Percentiles rank a stretch among this genome's conserved stretches.
These are phyloP conservation scores for Melikaiella ostensackeni DNA, from an alignment of 2,888 invertebrate genomes.

Conservation along the genomic window DNA sequence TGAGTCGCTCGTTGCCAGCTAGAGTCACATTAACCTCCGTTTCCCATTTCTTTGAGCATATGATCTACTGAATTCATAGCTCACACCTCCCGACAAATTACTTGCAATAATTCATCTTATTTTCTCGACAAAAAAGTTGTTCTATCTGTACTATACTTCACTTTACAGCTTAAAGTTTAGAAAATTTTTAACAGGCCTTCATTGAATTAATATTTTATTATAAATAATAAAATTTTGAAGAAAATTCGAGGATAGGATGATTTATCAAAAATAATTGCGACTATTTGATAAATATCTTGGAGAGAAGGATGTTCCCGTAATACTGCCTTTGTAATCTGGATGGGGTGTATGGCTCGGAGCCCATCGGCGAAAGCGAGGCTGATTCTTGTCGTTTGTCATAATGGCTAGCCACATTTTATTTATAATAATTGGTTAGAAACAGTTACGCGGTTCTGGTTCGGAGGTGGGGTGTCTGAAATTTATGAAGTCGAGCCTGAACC, in stretches of 20 bases:
- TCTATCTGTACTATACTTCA: no score
- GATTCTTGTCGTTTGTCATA: constrained; percentile 68
- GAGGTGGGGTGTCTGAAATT: constrained; percentile 64
- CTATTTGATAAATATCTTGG: constrained; percentile 5
- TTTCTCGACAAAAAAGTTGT: not conserved
- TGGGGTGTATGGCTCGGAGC: constrained; percentile 14
- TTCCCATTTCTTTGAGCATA: constrained; percentile 46
- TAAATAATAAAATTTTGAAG: not conserved
- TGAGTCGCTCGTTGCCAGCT: constrained; percentile 64
- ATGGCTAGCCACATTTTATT: constrained; percentile 72
- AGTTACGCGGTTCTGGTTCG: constrained; percentile 68
- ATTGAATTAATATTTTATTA: not conserved
- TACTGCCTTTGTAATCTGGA: constrained; percentile 9
- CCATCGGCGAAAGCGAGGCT: not conserved
- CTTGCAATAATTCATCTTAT: not conserved
- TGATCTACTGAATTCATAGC: constrained; percentile 12
- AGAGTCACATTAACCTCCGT: constrained; percentile 61
- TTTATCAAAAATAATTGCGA: not conserved
- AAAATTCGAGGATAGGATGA: not conserved
- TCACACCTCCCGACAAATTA: constrained; percentile 10
- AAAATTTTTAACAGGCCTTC: not conserved
- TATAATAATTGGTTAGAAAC: constrained; percentile 75
- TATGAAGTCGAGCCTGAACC: constrained; percentile 68
- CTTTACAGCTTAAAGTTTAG: no score
- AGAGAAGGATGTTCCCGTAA: not conserved